Conservation (phyloP, 2,113 vertebrate species). For the Hemibates koningsi region DNA sequence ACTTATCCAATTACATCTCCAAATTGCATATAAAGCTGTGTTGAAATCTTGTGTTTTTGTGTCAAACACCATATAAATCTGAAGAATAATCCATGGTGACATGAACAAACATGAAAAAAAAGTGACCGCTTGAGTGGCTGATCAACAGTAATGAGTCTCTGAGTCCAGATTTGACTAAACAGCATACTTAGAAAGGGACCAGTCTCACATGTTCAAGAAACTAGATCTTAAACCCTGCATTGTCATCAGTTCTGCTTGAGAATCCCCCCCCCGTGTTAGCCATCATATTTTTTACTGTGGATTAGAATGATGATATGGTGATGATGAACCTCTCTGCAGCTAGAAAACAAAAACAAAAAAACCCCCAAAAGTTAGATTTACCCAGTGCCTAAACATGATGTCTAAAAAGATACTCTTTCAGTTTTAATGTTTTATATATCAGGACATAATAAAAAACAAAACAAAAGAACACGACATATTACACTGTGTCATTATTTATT, state of each 20-base stretch:
- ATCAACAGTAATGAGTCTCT: not conserved
- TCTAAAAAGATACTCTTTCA: no score
- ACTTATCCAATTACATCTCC: not conserved
- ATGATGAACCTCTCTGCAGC: not conserved
- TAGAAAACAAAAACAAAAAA: no score
- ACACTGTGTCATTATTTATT: not conserved
- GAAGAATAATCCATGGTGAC: not conserved
- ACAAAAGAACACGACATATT: not conserved
- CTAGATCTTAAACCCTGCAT: not conserved
- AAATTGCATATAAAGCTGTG: not conserved
- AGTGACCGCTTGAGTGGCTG: not conserved
- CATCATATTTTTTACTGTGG: not conserved
- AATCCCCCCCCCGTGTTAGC: not conserved
- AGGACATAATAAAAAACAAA: not conserved
- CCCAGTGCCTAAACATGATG: no score
- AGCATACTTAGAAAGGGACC: not conserved
- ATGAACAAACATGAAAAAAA: not conserved
- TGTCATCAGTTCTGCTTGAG: not conserved
- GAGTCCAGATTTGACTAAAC: not conserved
- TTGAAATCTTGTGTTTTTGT: not conserved
- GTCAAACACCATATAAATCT: not conserved
- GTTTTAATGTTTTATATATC: no score
- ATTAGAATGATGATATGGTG: not conserved
- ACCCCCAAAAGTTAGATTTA: accelerated
- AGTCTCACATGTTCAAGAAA: not conserved